These are phyloP conservation scores for Corythornis madagascariensis DNA, from an alignment of 2,113 vertebrate species.

Conservation along the genomic window DNA sequence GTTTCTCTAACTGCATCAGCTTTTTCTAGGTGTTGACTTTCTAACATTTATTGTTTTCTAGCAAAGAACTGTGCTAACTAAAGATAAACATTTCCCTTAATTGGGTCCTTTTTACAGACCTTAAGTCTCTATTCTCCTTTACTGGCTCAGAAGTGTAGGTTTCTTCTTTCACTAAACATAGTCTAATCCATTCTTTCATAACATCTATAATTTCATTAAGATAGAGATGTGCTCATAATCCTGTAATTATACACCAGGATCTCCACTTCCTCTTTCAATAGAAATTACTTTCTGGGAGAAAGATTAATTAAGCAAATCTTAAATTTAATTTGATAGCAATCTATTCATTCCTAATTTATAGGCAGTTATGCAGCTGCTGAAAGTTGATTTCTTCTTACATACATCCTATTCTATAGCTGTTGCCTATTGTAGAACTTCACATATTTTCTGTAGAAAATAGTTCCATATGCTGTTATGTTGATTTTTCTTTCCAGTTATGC, in stretches of 20 bases:
- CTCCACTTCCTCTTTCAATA: not conserved
- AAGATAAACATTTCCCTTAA: not conserved
- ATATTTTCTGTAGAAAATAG: not conserved
- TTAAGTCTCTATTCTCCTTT: not conserved
- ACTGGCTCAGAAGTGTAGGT: not conserved
- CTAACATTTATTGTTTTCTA: not conserved
- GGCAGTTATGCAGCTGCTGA: not conserved
- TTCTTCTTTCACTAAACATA: not conserved
- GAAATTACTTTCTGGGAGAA: not conserved
- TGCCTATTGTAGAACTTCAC: not conserved
- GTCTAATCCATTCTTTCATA: not conserved
- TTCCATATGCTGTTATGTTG: not conserved
- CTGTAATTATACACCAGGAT: not conserved
- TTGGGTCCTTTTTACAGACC: not conserved
- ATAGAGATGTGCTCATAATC: not conserved
- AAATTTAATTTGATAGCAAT: not conserved
- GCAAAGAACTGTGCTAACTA: not conserved
- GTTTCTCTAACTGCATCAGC: not conserved
- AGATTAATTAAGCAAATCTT: not conserved
- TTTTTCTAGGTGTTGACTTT: not conserved
- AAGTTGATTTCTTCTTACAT: not conserved
- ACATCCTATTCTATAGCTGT: not conserved
- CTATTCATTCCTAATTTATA: not conserved
- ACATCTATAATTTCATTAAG: not conserved
- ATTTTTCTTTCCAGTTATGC: not conserved